Evolutionary conservation across 2,113 vertebrate species (phyloP), one percentile per base, ranked within the genome.

Genomic region (Percina caprodes): DNA sequence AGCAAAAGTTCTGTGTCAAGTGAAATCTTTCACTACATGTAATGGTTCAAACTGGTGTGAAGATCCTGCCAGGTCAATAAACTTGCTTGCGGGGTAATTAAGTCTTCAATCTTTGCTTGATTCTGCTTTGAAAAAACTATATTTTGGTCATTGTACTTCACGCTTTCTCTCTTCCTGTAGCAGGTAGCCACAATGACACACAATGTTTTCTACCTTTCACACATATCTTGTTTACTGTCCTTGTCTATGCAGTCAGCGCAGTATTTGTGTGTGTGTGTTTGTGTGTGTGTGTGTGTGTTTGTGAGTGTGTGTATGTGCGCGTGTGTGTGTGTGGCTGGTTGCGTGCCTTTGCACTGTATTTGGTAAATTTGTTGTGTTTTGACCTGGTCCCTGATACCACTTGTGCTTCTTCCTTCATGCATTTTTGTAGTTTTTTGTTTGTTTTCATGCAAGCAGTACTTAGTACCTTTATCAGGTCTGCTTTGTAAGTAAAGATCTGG

Each of bases 241-340:
- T 2, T 39, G 39, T 42, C 39, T 42, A 42, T 42, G 9, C 9
- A 42, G 39, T 2, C 9, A 42, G 39, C n/a, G n/a, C n/a, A n/a
- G n/a, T n/a, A n/a, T n/a, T n/a, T 35, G 33, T 35, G 35, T 39
- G 35, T 39, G 35, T 39, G 35, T 39, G 35, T 39, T 8, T 39
- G 35, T 39, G 35, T 48, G 30, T 54, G 49, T 33, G 45, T 49
- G 62, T 66, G 42, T 48, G 65, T 66, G 63, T 48, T n/a, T 45
- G 33, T 56, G 51, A 35, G 48, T 68, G 66, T 68, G 66, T 69
- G 66, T 52, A 48, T 68, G 46, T 51, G 60, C 13, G 42, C 19
- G 63, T 12, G 1, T 46, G 49, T n/a, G 49, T 66, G 33, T 19
- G 26, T 7, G 26, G 30, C 23, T 56, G 33, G 54, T 13, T 13